A percentile compares a stretch with the other conserved stretches of the same genome.
Conservation (phyloP, 30 jellyfish, hydroid and myxozoan species). For the Chironex yamaguchii region DNA sequence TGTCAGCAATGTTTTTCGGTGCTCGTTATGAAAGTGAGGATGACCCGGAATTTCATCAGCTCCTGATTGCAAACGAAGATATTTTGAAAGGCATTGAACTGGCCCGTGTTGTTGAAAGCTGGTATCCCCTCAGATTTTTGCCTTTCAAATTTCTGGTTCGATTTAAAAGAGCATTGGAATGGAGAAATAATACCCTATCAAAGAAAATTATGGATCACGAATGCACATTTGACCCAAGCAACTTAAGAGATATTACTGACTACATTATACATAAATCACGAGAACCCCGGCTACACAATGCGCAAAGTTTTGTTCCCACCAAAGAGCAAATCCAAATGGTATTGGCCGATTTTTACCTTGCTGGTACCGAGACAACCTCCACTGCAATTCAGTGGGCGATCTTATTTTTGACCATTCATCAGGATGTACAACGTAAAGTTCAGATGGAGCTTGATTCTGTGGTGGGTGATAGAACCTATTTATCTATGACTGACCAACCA, state of each 20-base stretch:
- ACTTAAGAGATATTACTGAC: conserved; percentile 43
- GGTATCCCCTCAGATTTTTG: conserved; percentile 6
- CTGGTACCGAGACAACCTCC: conserved; percentile 66
- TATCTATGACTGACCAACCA: conserved; percentile 4
- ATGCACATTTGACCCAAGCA: conserved; percentile 2
- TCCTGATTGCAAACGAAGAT: conserved; percentile 38
- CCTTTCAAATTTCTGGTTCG: conserved; percentile 17
- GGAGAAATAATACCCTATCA: conserved; percentile 36
- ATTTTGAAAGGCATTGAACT: conserved; percentile 15
- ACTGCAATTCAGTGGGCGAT: conserved; percentile 50
- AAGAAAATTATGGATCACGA: conserved; percentile 49
- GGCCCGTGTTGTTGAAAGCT: conserved; percentile 24
- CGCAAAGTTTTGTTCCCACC: not conserved
- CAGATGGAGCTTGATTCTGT: conserved; percentile 44
- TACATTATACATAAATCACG: not conserved
- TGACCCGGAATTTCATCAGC: conserved; percentile 49
- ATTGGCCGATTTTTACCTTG: conserved; percentile 54
- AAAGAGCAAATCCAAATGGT: conserved; percentile 46
- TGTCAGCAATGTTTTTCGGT: conserved; percentile 55
- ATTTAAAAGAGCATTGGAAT: conserved; percentile 3
- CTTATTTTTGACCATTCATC: conserved; percentile 38
- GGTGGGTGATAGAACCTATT: not conserved
- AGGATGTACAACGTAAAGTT: conserved; percentile 10
- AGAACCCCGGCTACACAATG: not conserved
- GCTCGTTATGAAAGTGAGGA: conserved; percentile 15